Evolutionary conservation across 1,140 invertebrate genomes (phyloP), one percentile per base, ranked within the genome.

Genomic region (Philotrypesis tridentata): DNA sequence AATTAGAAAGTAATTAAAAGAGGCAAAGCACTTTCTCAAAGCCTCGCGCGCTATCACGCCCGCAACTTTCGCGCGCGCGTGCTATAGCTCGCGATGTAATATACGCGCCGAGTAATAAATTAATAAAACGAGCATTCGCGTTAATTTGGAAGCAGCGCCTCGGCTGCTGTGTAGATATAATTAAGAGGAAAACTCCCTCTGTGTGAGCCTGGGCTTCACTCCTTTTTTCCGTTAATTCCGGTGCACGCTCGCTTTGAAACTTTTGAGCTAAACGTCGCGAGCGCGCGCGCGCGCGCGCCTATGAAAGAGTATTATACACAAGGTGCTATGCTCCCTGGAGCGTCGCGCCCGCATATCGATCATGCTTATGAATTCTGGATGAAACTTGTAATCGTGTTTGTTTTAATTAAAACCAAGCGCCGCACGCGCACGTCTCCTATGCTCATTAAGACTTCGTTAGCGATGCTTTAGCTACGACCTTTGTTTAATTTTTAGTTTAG

Each of bases 321-420:
- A 70, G 27, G 23, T 65, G 21, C n/a, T 37, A 37, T 37, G 3
- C 33, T 37, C 67, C 68, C 27, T 21, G 68, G 78, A 40, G 61
- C 79, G 43, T 25, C 77, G 80, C 12, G 31, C 68, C 55, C 14
- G 29, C 67, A 80, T 80, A 85, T 83, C 67, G 83, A 84, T 75
- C 73, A 72, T 80, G 84, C 87, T 89, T 86, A 89, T 89, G 89
- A 89, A 89, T 90, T 87, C 80, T 82, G 84, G 80, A 79, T 86
- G 85, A 89, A 89, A 89, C 84, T 88, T 88, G 77, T 89, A 89
- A 88, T 87, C 85, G 83, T 85, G 88, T 90, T 89, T 90, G 88
- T 90, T 90, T 90, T 89, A 90, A 90, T 90, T 90, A 90, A 87
- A 87, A 86, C 84, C 88, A 55, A 55, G 80, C 88, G 87, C 89